These are phyloP conservation scores for Spea multiplicata DNA, from an alignment of 2,113 vertebrate genomes.

Conservation along the genomic window DNA sequence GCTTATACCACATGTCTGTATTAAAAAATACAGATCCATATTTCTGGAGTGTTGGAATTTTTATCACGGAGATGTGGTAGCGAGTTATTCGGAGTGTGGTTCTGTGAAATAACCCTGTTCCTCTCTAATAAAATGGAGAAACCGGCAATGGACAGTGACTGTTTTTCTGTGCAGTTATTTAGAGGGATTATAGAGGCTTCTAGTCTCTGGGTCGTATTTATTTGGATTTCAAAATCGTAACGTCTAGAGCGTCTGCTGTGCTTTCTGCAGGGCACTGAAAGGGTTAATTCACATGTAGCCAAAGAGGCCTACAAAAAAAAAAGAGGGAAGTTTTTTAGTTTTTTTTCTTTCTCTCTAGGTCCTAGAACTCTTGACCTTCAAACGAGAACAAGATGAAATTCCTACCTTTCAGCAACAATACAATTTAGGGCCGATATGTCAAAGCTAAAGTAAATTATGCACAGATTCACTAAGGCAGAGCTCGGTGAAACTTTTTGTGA, in stretches of 20 bases:
- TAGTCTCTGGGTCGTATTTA: too few species aligned
- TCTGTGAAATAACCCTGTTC: conserved; percentile 13
- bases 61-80: conserved; percentile 37
- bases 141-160: conserved; percentile 5
- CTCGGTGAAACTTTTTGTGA: background rate
- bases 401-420: background rate
- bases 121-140: conserved; percentile 21
- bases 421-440: background rate
- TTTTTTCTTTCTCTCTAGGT: background rate
- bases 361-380: background rate
- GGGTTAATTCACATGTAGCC: background rate
- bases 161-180: background rate
- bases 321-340: background rate
- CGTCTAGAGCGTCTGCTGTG: too few species aligned
- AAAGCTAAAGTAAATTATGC: background rate
- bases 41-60: conserved; percentile 41
- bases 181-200: too few species aligned
- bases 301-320: background rate
- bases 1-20: conserved; percentile 3
- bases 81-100: conserved; percentile 9
- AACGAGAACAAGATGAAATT: background rate
- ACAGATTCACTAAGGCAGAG: background rate
- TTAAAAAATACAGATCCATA: conserved; percentile 6
- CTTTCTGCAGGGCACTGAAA: background rate
- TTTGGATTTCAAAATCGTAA: too few species aligned